Evolutionary conservation across 2,113 vertebrate genomes (phyloP), one percentile per base, ranked within the genome.

Genomic region (Melanostigma gelatinosum): DNA sequence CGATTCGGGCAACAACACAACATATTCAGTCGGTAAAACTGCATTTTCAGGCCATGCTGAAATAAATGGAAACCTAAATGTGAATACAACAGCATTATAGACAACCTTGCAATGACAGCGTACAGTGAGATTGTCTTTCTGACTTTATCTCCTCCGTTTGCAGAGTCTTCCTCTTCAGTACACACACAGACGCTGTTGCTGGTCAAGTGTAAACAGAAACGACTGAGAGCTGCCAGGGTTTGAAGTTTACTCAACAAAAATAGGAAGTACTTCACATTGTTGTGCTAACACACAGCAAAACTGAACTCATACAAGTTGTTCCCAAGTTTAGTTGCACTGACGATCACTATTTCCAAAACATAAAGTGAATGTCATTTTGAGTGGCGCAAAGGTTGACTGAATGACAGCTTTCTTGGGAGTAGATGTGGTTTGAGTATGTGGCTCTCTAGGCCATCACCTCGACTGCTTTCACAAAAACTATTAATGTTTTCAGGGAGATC

Each of bases 251-350:
- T 61, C 32, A 55, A 54, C 16, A 61, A 38, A 73, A 82, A 69
- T 54, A 76, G 72, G 61, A 82, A 85, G 71, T 68, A 10, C 42
- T 65, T 20, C 4, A 16, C 48, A 72, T 24, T 66, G 58, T 29
- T 71, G 11, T 29, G 32, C 24, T 36, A 48, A 64, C 46, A 32
- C 42, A 29, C 54, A 38, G 3, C 13, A 79, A 40, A 50, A 24
- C 60, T 62, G 8, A 70, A 60, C 42, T 32, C 48, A 10, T 55
- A n/a, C 8, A n/a, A 63, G 42, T 34, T 63, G 16, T 29, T 83
- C 50, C n/a, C 55, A 3, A 27, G 29, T 64, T 77, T 67, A 27
- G 32, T 29, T 67, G 48, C 48, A 64, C 10, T 32, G 57, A 20
- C 52, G 40, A 68, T 24, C n/a, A 12, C 50, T 27, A 29, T 12